phyloP scores from a whole-genome alignment of 2,113 vertebrate genomes.

The Pollimyrus isidori region DNA sequence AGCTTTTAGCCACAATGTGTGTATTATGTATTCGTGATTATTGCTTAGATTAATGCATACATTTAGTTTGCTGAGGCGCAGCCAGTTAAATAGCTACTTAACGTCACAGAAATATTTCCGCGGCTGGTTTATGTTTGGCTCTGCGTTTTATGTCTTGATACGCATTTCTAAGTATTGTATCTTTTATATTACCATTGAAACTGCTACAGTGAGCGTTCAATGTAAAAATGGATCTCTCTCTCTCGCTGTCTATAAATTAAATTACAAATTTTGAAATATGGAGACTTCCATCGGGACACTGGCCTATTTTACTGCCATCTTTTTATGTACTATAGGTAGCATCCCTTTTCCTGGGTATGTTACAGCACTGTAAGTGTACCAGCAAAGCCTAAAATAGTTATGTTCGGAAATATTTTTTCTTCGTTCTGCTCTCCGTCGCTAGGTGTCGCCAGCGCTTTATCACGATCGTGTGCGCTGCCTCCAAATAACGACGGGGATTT shows the following conservation, averaged over 20 bases:
- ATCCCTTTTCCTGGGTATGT: background rate
- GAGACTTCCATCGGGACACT: background rate
- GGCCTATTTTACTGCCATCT: background rate
- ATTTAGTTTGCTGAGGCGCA: background rate
- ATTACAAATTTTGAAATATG: background rate
- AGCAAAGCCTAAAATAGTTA: background rate
- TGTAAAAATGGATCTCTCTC: background rate
- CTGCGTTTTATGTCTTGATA: background rate
- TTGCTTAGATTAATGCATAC: background rate
- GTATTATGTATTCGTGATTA: background rate
- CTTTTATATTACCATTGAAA: background rate
- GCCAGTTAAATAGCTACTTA: background rate
- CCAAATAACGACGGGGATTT: constrained; percentile 66
- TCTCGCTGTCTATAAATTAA: background rate
- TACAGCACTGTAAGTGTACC: background rate
- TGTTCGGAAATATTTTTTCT: background rate
- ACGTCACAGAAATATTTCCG: background rate
- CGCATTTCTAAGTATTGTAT: background rate
- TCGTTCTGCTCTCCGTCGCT: constrained; percentile 41
- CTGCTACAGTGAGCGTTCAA: background rate
- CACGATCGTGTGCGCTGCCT: constrained; percentile 46
- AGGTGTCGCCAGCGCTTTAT: constrained; percentile 58
- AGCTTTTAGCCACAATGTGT: background rate
- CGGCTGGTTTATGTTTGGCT: background rate
- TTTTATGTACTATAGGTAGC: background rate